A percentile compares a stretch with the other conserved stretches of the same genome.
Conservation (phyloP, 2,797 vertebrate genomes). For the Coilia nasus region DNA sequence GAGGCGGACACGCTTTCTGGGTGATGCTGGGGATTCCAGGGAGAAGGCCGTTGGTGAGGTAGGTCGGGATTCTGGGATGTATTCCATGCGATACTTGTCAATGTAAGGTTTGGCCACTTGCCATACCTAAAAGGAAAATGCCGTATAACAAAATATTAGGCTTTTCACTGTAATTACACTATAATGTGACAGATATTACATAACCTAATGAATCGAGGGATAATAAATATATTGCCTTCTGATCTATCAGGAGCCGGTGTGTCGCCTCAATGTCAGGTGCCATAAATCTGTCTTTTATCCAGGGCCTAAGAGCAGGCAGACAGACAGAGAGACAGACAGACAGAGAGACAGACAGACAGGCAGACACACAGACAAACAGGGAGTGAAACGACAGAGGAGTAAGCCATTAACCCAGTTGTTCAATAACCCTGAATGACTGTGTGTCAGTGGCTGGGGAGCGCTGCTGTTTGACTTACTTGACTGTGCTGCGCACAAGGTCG, state of each 20-base stretch:
- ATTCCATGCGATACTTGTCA: slow-evolving; percentile 90
- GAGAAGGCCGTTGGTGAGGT: slow-evolving; percentile 93
- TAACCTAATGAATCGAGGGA: no score
- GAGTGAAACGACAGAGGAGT: slow-evolving; percentile 48
- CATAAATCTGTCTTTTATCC: slow-evolving; percentile 99
- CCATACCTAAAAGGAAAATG: slow-evolving; percentile 82
- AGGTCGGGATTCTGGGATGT: slow-evolving; percentile 90
- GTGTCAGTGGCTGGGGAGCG: slow-evolving; percentile 55
- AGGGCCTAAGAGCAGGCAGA: slow-evolving; percentile 77
- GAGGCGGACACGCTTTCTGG: slow-evolving; percentile 72
- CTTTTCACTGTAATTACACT: background rate
- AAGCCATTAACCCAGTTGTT: slow-evolving; percentile 71
- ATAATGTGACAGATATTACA: background rate
- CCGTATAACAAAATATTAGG: background rate
- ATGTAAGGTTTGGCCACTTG: slow-evolving; percentile 91
- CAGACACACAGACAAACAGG: slow-evolving; percentile 11
- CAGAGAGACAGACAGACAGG: background rate
- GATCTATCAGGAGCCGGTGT: slow-evolving; percentile 88
- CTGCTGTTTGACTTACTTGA: slow-evolving; percentile 85
- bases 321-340: background rate
- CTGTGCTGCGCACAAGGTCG: slow-evolving; percentile 92
- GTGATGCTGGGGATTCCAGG: slow-evolving; percentile 76
- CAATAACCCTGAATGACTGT: slow-evolving; percentile 47
- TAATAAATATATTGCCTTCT: slow-evolving; percentile 75
- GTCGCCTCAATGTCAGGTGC: slow-evolving; percentile 92